Conservation (phyloP, 2,888 invertebrate species). For the Dromius quadrimaculatus region DNA sequence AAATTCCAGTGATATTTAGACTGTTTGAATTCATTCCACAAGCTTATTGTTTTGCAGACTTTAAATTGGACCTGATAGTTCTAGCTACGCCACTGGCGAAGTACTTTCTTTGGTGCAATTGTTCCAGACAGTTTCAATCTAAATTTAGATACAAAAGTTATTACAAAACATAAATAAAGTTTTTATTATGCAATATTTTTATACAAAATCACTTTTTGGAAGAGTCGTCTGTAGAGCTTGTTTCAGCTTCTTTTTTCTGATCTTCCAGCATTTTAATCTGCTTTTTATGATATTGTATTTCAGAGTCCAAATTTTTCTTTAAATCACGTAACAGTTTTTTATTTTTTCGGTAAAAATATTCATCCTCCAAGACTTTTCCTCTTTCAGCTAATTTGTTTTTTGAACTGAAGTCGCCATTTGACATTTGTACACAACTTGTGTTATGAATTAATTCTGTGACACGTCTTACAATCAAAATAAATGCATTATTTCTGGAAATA, state of each 20-base stretch:
- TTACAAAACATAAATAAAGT: neutral
- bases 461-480: too few species aligned
- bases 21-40: too few species aligned
- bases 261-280: neutral
- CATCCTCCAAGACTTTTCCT: conserved; percentile 31
- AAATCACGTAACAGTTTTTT: conserved; percentile 3
- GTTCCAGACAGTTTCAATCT: too few species aligned
- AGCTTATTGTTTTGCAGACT: too few species aligned
- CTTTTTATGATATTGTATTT: conserved; percentile 8
- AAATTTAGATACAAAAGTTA: too few species aligned
- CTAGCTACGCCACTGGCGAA: too few species aligned
- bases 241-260: neutral
- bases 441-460: too few species aligned
- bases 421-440: too few species aligned
- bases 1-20: too few species aligned
- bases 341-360: conserved; percentile 38
- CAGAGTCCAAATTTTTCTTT: neutral
- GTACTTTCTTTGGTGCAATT: conserved; percentile 35
- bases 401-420: too few species aligned
- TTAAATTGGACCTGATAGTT: too few species aligned
- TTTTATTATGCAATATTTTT: neutral
- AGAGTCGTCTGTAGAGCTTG: neutral
- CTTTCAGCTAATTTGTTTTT: conserved; percentile 39
- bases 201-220: neutral
- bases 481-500: too few species aligned